Evolutionary conservation across 2,113 vertebrate species (phyloP).

Genomic region (Egretta garzetta): DNA sequence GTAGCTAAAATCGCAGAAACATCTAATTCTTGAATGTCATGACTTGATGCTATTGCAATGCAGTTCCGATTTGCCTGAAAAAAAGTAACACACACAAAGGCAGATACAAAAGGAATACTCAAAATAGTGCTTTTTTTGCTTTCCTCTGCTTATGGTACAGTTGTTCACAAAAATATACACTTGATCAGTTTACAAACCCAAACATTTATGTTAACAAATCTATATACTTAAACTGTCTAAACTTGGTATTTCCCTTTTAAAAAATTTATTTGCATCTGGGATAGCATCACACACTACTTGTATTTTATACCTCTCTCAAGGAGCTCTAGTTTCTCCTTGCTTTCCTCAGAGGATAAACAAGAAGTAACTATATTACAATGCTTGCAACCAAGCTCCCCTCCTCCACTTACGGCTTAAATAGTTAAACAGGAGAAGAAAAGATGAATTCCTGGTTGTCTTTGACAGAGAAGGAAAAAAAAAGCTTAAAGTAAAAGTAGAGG

Average conservation of each 20-base stretch:
- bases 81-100: background rate
- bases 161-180: background rate
- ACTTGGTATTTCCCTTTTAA: background rate
- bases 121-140: background rate
- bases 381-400: background rate
- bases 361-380: background rate
- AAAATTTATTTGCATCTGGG: background rate
- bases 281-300: background rate
- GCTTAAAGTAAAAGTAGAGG: background rate
- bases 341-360: background rate
- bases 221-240: background rate
- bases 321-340: background rate
- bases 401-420: background rate
- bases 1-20: slow-evolving; percentile 96
- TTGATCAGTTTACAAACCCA: background rate
- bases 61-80: slow-evolving; percentile 96
- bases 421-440: background rate
- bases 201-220: background rate
- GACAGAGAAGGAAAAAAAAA: background rate
- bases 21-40: slow-evolving; percentile 97
- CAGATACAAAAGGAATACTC: background rate
- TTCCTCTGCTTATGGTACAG: background rate
- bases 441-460: background rate
- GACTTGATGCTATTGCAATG: slow-evolving; percentile 95
- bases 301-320: background rate